These are phyloP conservation scores for Toxotes jaculatrix DNA, from an alignment of 2,113 vertebrate species.

Conservation along the genomic window DNA sequence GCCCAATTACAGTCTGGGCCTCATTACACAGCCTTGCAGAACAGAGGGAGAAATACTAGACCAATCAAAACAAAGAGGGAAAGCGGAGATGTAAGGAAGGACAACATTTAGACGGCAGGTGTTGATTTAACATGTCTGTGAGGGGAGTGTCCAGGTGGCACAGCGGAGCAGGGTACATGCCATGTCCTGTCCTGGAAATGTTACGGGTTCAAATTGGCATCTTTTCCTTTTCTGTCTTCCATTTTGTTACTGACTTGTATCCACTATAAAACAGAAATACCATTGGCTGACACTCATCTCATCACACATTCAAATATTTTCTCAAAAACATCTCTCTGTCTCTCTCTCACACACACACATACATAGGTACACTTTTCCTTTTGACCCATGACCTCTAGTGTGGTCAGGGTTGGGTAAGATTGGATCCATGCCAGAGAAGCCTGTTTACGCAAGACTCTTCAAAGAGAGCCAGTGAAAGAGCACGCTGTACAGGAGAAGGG, in stretches of 20 bases:
- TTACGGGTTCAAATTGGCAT: slow-evolving; percentile 44
- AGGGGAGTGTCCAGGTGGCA: slow-evolving; percentile 55
- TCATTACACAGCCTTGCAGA: slow-evolving; percentile 74
- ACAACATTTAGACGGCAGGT: slow-evolving; percentile 56
- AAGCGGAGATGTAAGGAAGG: slow-evolving; percentile 60
- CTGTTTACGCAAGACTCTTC: slow-evolving; percentile 77
- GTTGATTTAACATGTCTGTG: slow-evolving; percentile 62
- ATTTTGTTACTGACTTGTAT: not conserved
- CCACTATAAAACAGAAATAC: not conserved
- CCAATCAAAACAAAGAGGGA: slow-evolving; percentile 66
- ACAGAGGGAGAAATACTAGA: slow-evolving; percentile 64
- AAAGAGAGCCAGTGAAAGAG: slow-evolving; percentile 77
- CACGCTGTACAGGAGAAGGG: slow-evolving; percentile 65
- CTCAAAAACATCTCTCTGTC: slow-evolving; percentile 19
- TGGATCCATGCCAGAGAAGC: slow-evolving; percentile 61
- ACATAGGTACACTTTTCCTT: slow-evolving; percentile 39
- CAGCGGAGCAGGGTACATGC: slow-evolving; percentile 21
- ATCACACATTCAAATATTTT: slow-evolving; percentile 32
- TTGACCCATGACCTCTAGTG: slow-evolving; percentile 58
- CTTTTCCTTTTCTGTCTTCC: not conserved
- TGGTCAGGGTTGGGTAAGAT: slow-evolving; percentile 66
- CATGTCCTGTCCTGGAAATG: slow-evolving; percentile 45
- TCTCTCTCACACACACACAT: not conserved
- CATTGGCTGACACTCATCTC: slow-evolving; percentile 1
- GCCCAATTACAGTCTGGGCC: slow-evolving; percentile 79